These are phyloP conservation scores for cattle (Bos taurus) DNA, from an alignment of 2,113 vertebrate genomes.

Conservation along the genomic window ARS-UCD2.0 NC_037336.1:44396501-44397000, in stretches of 20 bases:
- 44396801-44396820: constrained; percentile 52
- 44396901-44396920: neutral
- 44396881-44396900: neutral
- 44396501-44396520: constrained; percentile 62
- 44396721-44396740: constrained; percentile 46
- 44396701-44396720: constrained; percentile 61
- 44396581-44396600: constrained; percentile 37
- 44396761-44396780: constrained; percentile 35
- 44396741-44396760: constrained; percentile 64
- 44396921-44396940: neutral
- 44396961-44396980: neutral
- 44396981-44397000: neutral
- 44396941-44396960: constrained; percentile 15
- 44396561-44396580: constrained; percentile 59
- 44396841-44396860: neutral
- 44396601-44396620: constrained; percentile 65
- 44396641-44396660: constrained; percentile 62
- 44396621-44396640: constrained; percentile 55
- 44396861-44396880: constrained; percentile 41
- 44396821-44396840: constrained; percentile 50
- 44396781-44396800: constrained; percentile 70
- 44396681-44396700: constrained; percentile 64
- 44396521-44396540: constrained; percentile 60
- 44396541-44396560: constrained; percentile 47
- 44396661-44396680: constrained; percentile 43